Evolutionary conservation across 2,113 vertebrate genomes (phyloP).

Genomic region (Sardina pilchardus): DNA sequence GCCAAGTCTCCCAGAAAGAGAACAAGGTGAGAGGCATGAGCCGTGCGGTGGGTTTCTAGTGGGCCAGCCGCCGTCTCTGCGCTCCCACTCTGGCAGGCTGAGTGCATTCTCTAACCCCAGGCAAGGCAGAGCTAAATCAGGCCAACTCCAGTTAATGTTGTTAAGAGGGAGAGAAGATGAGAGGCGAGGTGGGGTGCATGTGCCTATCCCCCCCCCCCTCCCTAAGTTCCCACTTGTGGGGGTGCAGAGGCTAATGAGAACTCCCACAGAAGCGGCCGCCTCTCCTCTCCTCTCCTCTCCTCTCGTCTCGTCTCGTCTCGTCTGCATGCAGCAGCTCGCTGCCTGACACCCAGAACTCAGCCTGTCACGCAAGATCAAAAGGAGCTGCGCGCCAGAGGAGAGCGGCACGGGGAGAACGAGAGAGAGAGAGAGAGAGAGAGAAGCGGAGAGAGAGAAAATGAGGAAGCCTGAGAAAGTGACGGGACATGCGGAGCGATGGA

Average conservation of each 20-base stretch:
- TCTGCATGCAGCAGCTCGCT: neutral
- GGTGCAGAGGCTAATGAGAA: slow-evolving; percentile 15
- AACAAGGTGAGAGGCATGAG: neutral
- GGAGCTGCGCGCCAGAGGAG: neutral
- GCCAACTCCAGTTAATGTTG: slow-evolving; percentile 11
- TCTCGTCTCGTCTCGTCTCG: neutral
- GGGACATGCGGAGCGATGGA: neutral
- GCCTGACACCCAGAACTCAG: slow-evolving; percentile 8
- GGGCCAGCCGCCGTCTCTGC: neutral
- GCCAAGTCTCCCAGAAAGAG: neutral
- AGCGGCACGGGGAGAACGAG: neutral
- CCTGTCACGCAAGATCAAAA: slow-evolving; percentile 8
- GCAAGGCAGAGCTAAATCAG: slow-evolving; percentile 9
- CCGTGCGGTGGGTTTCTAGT: neutral
- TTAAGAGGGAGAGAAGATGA: neutral
- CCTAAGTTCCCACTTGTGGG: neutral
- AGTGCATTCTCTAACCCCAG: slow-evolving; percentile 6
- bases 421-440: neutral
- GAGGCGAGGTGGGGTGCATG: neutral
- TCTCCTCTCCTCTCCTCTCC: no score
- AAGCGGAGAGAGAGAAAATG: neutral
- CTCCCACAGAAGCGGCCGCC: neutral
- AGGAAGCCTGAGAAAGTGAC: slow-evolving; percentile 1
- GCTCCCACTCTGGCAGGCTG: neutral
- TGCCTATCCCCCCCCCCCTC: neutral